Conservation (phyloP, 2,888 invertebrate species). For the Eupithecia exiguata region DNA sequence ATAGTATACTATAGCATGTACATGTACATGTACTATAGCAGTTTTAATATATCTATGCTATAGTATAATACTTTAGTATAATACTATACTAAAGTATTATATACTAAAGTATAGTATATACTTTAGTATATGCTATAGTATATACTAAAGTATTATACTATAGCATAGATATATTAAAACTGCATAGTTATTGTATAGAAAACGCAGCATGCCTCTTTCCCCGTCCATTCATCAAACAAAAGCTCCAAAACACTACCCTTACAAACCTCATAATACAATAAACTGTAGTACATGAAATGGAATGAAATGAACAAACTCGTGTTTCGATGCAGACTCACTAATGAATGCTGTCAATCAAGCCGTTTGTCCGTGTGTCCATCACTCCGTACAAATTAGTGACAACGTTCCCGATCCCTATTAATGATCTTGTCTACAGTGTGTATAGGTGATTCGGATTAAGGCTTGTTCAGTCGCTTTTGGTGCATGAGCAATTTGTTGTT, state of each 20-base stretch:
- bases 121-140: too few relatives aligned
- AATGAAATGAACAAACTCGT: conserved; percentile 28
- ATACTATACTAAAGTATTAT: too few relatives aligned
- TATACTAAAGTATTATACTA: too few relatives aligned
- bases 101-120: too few relatives aligned
- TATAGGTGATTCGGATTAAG: conserved; percentile 21
- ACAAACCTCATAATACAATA: conserved; percentile 25
- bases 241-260: background rate
- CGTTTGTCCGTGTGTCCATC: conserved; percentile 62
- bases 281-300: conserved; percentile 19
- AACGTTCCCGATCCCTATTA: conserved; percentile 50
- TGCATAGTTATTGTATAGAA: too few relatives aligned
- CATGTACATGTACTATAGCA: too few relatives aligned
- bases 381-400: conserved; percentile 72
- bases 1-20: too few relatives aligned
- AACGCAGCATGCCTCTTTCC: background rate
- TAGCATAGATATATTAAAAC: background rate
- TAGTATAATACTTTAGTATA: too few relatives aligned
- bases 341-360: conserved; percentile 77
- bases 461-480: conserved; percentile 20
- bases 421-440: conserved; percentile 40
- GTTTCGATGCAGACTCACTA: conserved; percentile 53
- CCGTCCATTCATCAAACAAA: background rate
- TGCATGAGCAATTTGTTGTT: background rate
- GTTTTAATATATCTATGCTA: too few relatives aligned